These are phyloP conservation scores for Spodoptera exigua DNA, from an alignment of 2,888 invertebrate species.

Conservation along the genomic window DNA sequence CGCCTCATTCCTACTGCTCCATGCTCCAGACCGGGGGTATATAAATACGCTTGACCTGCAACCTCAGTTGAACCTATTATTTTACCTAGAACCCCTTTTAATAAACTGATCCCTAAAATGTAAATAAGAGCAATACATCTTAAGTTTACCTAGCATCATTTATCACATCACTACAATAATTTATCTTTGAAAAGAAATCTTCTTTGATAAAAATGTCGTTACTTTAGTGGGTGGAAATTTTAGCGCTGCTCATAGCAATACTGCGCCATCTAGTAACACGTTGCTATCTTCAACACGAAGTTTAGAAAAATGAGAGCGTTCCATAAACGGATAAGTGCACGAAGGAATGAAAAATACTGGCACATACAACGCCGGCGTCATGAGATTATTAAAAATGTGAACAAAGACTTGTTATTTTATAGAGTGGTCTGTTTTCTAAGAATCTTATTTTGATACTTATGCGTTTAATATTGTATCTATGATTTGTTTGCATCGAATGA, in stretches of 20 bases:
- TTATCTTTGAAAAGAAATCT: constrained; percentile 25
- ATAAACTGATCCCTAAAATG: neutral
- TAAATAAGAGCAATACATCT: neutral
- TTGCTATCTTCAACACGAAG: constrained; percentile 34
- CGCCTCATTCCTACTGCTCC: too few relatives aligned
- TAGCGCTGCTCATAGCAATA: constrained; percentile 22
- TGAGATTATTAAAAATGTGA: constrained; percentile 31
- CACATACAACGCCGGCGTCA: too few relatives aligned
- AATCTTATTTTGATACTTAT: too few relatives aligned
- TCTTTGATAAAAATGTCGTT: constrained; percentile 40
- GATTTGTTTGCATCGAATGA: too few relatives aligned
- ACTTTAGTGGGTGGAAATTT: constrained; percentile 11
- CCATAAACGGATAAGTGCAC: constrained; percentile 15
- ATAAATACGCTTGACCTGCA: too few relatives aligned
- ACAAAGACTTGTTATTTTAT: constrained; percentile 3
- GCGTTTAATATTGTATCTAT: too few relatives aligned
- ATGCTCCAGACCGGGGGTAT: too few relatives aligned
- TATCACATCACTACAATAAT: constrained; percentile 32
- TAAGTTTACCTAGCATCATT: constrained; percentile 16
- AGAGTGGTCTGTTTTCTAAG: too few relatives aligned
- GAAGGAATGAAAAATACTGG: constrained; percentile 28
- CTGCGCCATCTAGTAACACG: constrained; percentile 26
- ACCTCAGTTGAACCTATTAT: too few relatives aligned
- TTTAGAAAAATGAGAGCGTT: constrained; percentile 36
- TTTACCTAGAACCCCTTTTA: too few relatives aligned